Percentiles rank a stretch among this genome's conserved stretches.
Conservation (phyloP, 2,113 vertebrate genomes). For the Accipiter virgatus region DNA sequence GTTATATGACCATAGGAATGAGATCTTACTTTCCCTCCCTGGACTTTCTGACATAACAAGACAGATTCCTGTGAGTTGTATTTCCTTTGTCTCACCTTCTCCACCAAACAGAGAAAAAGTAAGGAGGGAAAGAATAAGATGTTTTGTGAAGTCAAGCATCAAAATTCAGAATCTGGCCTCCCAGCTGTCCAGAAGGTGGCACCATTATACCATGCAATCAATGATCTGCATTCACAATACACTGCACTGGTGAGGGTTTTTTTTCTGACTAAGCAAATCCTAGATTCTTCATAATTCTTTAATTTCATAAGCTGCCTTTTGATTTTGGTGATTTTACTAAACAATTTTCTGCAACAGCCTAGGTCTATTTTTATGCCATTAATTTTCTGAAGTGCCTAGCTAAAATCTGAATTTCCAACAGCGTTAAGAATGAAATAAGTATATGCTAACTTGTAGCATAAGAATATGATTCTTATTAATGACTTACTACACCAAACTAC, state of each 20-base stretch:
- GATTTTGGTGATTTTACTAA: not conserved
- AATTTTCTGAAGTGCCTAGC: not conserved
- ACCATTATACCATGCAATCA: not conserved
- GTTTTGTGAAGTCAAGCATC: not conserved
- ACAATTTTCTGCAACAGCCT: not conserved
- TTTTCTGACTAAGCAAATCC: not conserved
- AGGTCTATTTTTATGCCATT: not conserved
- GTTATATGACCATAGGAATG: not conserved
- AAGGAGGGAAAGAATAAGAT: not conserved
- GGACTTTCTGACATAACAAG: not conserved
- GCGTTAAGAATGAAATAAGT: not conserved
- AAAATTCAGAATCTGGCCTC: not conserved
- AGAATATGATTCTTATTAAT: not conserved
- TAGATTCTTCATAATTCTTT: not conserved
- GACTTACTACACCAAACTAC: not conserved
- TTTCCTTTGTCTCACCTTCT: not conserved
- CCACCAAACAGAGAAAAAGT: not conserved
- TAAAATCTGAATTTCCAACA: not conserved
- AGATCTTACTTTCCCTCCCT: not conserved
- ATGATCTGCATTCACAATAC: not conserved
- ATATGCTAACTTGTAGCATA: not conserved
- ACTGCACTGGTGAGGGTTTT: accelerated
- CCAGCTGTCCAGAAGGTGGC: not conserved
- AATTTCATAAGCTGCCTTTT: not conserved
- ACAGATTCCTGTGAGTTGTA: not conserved